Evolutionary conservation across 2,797 vertebrate species (phyloP).

Genomic region (Fratercula arctica): DNA sequence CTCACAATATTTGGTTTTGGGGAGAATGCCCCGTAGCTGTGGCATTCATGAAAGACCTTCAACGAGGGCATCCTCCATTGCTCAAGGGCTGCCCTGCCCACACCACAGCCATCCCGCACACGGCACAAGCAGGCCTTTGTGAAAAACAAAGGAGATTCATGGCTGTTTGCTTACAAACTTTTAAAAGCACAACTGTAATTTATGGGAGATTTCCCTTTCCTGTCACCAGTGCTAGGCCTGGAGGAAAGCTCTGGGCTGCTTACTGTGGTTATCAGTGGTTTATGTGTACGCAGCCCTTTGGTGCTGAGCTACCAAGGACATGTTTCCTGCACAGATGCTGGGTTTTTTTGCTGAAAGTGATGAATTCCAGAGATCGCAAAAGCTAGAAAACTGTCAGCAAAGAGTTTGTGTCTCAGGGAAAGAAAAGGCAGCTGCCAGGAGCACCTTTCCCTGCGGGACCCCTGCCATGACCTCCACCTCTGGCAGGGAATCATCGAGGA

Average conservation of each 20-base stretch:
- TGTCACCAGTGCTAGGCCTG: not conserved
- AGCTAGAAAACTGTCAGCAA: constrained; percentile 3
- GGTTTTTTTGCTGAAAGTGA: not conserved
- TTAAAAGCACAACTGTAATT: not conserved
- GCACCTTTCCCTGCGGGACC: not conserved
- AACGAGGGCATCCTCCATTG: fast-evolving
- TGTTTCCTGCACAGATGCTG: not conserved
- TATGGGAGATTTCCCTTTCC: not conserved
- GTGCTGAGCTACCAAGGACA: not conserved
- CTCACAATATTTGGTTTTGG: not conserved
- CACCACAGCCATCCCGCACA: not conserved
- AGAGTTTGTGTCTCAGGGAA: not conserved
- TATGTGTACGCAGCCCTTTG: not conserved
- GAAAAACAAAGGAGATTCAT: not conserved
- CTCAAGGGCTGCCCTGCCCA: not conserved
- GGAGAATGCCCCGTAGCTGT: not conserved
- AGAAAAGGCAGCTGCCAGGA: constrained; percentile 8
- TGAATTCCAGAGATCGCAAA: constrained; percentile 25
- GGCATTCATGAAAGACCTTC: not conserved
- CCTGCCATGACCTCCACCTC: not conserved
- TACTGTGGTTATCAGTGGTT: not conserved
- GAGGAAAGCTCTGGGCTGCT: not conserved
- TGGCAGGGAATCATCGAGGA: not conserved
- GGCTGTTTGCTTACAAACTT: not conserved
- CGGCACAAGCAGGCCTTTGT: not conserved